A percentile compares a stretch with the other conserved stretches of the same genome.
phyloP scores from a whole-genome alignment of 2,797 vertebrate species.

The Hypotaenidia okinawae region DNA sequence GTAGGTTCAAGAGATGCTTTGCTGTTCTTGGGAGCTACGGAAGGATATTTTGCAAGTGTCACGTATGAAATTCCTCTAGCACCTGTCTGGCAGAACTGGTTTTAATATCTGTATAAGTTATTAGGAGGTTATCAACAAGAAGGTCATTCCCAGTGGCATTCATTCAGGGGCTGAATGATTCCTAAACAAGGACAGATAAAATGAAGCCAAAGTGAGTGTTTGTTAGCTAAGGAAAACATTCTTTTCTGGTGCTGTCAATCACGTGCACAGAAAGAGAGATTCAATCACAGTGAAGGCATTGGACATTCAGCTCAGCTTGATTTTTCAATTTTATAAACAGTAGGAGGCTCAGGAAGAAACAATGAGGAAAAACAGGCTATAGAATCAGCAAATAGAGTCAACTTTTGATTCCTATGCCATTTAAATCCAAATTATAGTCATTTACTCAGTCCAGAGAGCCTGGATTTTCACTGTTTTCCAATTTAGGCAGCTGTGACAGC shows the following conservation, averaged over 20 bases:
- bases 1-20: background rate
- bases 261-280: background rate
- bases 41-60: background rate
- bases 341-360: slow-evolving; percentile 59
- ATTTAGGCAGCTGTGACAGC: background rate
- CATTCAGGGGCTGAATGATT: background rate
- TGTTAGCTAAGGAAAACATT: slow-evolving; percentile 13
- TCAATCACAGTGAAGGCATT: slow-evolving; percentile 45
- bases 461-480: slow-evolving; percentile 9
- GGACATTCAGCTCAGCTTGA: slow-evolving; percentile 63
- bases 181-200: background rate
- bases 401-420: slow-evolving; percentile 21
- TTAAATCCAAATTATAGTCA: slow-evolving; percentile 61
- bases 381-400: slow-evolving; percentile 39
- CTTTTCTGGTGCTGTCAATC: slow-evolving; percentile 28
- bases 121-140: background rate
- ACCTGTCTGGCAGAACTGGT: background rate
- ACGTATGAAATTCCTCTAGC: background rate
- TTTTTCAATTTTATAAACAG: slow-evolving; percentile 75
- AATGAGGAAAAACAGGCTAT: slow-evolving; percentile 51
- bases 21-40: background rate
- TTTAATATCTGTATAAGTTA: background rate
- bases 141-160: background rate
- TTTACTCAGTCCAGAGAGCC: slow-evolving; percentile 32
- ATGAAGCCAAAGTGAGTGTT: background rate